A percentile compares a stretch with the other conserved stretches of the same genome.
Conservation (phyloP, 2,797 vertebrate species). For the Lagodon rhomboides region DNA sequence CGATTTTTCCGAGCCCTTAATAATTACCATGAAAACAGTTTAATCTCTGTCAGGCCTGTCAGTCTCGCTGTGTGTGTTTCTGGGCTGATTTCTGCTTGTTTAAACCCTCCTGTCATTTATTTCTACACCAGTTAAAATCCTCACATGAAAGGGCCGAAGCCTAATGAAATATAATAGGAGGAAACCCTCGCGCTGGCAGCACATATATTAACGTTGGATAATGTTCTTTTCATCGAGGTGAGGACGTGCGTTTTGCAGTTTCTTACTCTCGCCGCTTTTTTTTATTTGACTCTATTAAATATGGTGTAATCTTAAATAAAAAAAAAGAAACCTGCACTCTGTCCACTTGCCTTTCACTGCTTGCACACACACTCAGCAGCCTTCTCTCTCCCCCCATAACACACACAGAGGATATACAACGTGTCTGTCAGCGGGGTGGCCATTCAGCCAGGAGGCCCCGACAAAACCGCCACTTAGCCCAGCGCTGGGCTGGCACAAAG, state of each 20-base stretch:
- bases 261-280: slow-evolving; percentile 3
- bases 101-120: slow-evolving; percentile 76
- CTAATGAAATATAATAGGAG: slow-evolving; percentile 70
- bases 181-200: slow-evolving; percentile 58
- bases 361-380: slow-evolving; percentile 67
- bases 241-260: slow-evolving; percentile 13
- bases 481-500: slow-evolving; percentile 92
- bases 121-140: slow-evolving; percentile 65
- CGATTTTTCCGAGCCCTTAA: slow-evolving; percentile 71
- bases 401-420: slow-evolving; percentile 91
- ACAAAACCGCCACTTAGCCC: slow-evolving; percentile 96
- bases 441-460: slow-evolving; percentile 89
- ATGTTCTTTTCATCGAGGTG: slow-evolving; percentile 12
- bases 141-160: slow-evolving; percentile 65
- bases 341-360: slow-evolving; percentile 58
- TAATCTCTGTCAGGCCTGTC: slow-evolving; percentile 79
- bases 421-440: slow-evolving; percentile 93
- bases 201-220: slow-evolving; percentile 37
- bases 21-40: slow-evolving; percentile 79
- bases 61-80: slow-evolving; percentile 63
- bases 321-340: slow-evolving; percentile 38
- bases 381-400: slow-evolving; percentile 61
- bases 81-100: slow-evolving; percentile 78
- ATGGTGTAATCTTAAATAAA: background rate
- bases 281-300: slow-evolving; percentile 22